Conservation (phyloP, 2,888 invertebrate species). For the Lasius platythorax region DNA sequence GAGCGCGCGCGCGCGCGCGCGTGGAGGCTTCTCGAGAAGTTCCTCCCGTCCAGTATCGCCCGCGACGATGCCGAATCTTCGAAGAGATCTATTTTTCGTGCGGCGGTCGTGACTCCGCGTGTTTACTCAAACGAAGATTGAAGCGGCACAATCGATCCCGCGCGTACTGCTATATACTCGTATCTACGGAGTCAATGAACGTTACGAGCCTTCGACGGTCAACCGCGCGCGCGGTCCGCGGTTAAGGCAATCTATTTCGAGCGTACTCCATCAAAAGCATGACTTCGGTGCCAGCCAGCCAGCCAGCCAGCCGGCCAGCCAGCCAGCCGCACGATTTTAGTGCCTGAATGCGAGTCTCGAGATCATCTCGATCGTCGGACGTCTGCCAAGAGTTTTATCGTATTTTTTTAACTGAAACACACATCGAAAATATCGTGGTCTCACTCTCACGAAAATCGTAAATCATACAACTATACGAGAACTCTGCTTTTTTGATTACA, state of each 20-base stretch:
- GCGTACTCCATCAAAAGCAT: conserved; percentile 36
- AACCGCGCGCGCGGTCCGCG: conserved; percentile 13
- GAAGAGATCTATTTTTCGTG: conserved; percentile 5
- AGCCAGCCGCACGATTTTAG: conserved; percentile 39
- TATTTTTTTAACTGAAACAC: not conserved
- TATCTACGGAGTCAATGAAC: conserved; percentile 48
- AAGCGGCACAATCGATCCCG: conserved; percentile 3
- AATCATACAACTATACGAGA: not conserved
- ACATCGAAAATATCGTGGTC: not conserved
- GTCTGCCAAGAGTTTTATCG: conserved; percentile 42
- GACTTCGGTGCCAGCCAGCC: conserved; percentile 37
- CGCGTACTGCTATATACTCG: conserved; percentile 16
- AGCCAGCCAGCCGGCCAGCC: not conserved
- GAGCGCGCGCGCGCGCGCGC: not conserved
- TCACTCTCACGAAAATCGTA: not conserved
- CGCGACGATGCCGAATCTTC: not conserved
- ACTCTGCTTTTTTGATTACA: not conserved
- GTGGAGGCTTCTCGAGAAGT: conserved; percentile 34
- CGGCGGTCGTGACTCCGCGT: not conserved
- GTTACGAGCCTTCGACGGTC: conserved; percentile 23
- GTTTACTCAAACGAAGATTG: conserved; percentile 22
- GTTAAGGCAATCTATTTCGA: conserved; percentile 52
- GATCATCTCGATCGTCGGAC: conserved; percentile 23
- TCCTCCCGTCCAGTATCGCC: not conserved
- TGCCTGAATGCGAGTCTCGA: conserved; percentile 15